Base-by-base conservation (phyloP, 2,888 invertebrate species). In the Acrocera orbiculus region DNA sequence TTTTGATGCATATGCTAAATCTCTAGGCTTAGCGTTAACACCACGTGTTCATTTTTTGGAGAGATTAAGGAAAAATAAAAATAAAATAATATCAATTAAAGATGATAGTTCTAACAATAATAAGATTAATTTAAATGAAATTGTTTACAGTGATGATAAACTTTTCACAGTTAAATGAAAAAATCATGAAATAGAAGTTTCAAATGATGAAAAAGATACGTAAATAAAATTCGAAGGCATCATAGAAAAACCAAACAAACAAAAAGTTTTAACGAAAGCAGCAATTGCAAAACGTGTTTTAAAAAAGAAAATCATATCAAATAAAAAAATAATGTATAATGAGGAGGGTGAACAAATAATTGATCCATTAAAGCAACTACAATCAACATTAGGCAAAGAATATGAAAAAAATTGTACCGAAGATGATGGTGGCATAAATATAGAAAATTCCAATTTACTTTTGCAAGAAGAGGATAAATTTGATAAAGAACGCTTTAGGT, bases 41-140 rank as follows among this genome's bases (percentile, higher is more conserved):
- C 96, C 96, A 4, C 70, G 83, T 53, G 76, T 96, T 27, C 69
- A 89, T 41, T 95, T 95, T 58, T 63, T 95, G 36, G 71, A 85
- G 44, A 74, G 74, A 49, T 58, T 65, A 27, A 61, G 63, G 34
- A 63, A 62, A 38, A 54, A 53, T 32, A 41, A 47, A 23, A 38
- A 41, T 13, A 32, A 32, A 37, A 35, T 40, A 46, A 5, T 3
- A 6, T 22, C 22, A 6, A 22, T 5, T 6, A 4, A 8, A 6
- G 4, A 6, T 48, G 41, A n/a, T 30, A 35, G 35, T 27, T 39
- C 40, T 30, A 38, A 29, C 26, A 35, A 50, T 37, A 37, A 46
- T 34, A 38, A 37, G 8, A 41, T 44, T 25, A 43, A 46, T 29
- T 31, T 30, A n/a, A 27, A 37, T 7, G 22, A 36, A 8, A 7